A percentile compares a stretch with the other conserved stretches of the same genome.
phyloP scores from a whole-genome alignment of 2,797 vertebrate species.

The Rhynchonycteris naso region DNA sequence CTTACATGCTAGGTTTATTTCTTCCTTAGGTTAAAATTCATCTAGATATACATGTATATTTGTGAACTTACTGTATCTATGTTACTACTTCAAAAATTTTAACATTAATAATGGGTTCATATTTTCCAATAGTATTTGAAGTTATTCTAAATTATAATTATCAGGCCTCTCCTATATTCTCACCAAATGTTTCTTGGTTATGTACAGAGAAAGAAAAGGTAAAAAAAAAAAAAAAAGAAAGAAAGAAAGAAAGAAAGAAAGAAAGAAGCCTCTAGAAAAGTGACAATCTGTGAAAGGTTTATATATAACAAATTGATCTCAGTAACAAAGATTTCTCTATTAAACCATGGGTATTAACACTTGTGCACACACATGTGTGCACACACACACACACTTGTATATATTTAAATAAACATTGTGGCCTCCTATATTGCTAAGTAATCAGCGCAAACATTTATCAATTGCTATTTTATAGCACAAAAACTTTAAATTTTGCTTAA shows the following conservation, averaged over 20 bases:
- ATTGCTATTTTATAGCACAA: neutral
- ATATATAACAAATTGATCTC: neutral
- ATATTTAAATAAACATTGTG: neutral
- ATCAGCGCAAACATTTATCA: constrained; percentile 4
- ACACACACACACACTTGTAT: neutral
- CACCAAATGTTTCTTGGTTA: neutral
- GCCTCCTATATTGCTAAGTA: neutral
- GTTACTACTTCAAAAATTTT: neutral
- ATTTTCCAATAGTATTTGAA: neutral
- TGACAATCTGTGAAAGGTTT: neutral
- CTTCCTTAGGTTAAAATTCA: neutral
- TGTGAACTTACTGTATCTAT: neutral
- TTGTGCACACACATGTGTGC: neutral
- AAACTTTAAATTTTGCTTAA: neutral
- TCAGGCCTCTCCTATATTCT: neutral
- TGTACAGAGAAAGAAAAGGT: neutral
- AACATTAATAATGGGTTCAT: neutral
- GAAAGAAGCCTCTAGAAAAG: neutral
- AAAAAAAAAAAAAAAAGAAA: constrained; percentile 13
- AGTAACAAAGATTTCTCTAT: neutral
- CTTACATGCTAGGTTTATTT: neutral
- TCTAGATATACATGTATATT: neutral
- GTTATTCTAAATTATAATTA: constrained; percentile 6
- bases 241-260: neutral
- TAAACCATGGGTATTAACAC: neutral